Evolutionary conservation across 53 echinoderm and acorn worm species (phyloP), one percentile per base, ranked within the genome.

Genomic region (Patiria pectinifera): DNA sequence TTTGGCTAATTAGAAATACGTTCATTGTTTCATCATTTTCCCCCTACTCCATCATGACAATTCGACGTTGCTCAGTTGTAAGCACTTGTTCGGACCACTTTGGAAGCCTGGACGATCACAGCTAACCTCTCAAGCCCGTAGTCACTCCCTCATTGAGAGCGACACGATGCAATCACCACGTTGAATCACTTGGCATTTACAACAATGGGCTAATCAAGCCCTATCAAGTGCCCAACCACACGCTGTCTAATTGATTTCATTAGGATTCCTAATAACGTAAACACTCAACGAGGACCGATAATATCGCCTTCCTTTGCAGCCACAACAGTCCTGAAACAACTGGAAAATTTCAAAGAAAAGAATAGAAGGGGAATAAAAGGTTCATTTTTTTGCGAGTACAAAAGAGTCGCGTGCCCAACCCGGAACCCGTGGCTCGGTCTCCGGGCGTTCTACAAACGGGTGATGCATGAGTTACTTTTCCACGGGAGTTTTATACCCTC

Each of bases 211-310:
- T 66, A 66, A 66, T 66, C 74, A 24, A 74, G 22, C 74, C 2
- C 74, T n/a, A 74, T 23, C 4, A 9, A 74, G 74, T 22, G 74
- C 24, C 22, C 24, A 10, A 24, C 22, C 8, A 74, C n/a, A 6
- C 19, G 6, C 22, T 58, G 82, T 13, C 23, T 82, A 82, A 82
- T 82, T 82, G 82, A 59, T 82, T 82, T 82, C 82, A 82, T 82
- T 82, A 21, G 49, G 22, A 58, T 14, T 15, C 53, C 19, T 82
- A 48, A 82, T 82, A 59, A 59, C 15, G 21, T 82, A 59, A 58
- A 48, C 46, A 14, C 45, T 11, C 26, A 45, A 78, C 12, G 46
- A 44, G 47, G 46, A 45, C 14, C 45, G 8, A 78, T 78, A 45
- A 44, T 16, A 1, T 47, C 4, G 45, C 43, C 21, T 77, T 44